These are phyloP conservation scores for Suricata suricatta DNA, from an alignment of 2,113 vertebrate genomes.

Conservation along the genomic window DNA sequence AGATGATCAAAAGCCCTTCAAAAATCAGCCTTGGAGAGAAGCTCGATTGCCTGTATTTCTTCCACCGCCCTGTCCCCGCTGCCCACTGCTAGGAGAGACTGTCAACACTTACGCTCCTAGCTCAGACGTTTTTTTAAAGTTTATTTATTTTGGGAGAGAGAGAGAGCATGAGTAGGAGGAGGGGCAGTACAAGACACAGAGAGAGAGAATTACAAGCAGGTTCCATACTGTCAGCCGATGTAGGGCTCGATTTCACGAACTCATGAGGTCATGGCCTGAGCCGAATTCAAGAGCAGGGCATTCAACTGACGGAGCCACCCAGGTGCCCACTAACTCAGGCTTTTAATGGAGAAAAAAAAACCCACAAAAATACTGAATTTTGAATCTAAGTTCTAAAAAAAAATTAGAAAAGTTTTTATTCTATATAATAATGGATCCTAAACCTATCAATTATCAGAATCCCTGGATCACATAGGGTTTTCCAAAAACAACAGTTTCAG, in stretches of 20 bases:
- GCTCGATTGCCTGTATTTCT: neutral
- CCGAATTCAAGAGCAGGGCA: too few species aligned
- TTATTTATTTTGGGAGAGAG: too few species aligned
- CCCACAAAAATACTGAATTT: neutral
- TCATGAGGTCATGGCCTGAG: too few species aligned
- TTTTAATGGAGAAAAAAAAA: neutral
- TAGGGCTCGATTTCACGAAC: too few species aligned
- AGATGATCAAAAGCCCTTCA: constrained; percentile 59
- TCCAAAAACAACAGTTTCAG: neutral
- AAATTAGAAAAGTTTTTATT: neutral
- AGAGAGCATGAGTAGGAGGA: too few species aligned
- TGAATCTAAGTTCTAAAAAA: constrained; percentile 12
- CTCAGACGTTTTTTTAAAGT: neutral
- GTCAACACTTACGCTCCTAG: neutral
- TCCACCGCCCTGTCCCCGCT: neutral
- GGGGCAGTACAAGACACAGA: too few species aligned
- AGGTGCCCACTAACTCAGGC: neutral
- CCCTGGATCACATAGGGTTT: constrained; percentile 3
- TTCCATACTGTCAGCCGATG: too few species aligned
- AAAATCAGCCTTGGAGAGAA: neutral
- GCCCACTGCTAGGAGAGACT: constrained; percentile 20
- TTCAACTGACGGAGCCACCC: too few species aligned
- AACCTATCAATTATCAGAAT: constrained; percentile 1
- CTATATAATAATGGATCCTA: neutral
- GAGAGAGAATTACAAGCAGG: too few species aligned